Conservation (phyloP, 2,113 vertebrate species). For the Zeus faber region DNA sequence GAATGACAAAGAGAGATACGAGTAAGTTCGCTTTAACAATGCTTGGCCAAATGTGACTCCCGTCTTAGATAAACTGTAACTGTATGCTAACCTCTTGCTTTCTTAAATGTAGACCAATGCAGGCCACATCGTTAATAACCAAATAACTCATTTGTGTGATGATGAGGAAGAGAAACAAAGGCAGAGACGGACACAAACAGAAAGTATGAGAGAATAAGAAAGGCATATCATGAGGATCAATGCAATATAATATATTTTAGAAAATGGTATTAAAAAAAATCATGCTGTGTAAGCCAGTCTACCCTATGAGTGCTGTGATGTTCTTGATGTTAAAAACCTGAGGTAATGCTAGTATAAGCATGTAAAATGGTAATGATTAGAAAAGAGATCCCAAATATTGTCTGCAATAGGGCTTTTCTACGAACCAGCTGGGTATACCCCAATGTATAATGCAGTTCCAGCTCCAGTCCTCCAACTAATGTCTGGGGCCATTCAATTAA, state of each 20-base stretch:
- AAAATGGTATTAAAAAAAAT: not conserved
- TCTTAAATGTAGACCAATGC: slow-evolving; percentile 6
- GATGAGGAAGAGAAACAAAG: not conserved
- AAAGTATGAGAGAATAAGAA: not conserved
- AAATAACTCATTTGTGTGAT: no score
- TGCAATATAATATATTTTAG: not conserved
- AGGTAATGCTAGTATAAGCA: not conserved
- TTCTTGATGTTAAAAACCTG: not conserved
- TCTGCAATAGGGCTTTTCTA: slow-evolving; percentile 21
- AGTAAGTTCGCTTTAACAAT: slow-evolving; percentile 31
- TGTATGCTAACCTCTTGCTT: not conserved
- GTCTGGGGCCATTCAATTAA: slow-evolving; percentile 40
- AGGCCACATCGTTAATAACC: not conserved
- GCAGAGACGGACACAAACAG: not conserved
- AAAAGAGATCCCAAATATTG: slow-evolving; percentile 3
- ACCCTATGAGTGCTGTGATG: not conserved
- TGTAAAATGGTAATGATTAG: not conserved
- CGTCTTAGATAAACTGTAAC: slow-evolving; percentile 5
- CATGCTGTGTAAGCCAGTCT: not conserved
- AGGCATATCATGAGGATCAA: not conserved
- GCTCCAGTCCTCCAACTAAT: slow-evolving; percentile 20
- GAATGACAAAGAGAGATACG: not conserved
- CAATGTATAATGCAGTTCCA: slow-evolving; percentile 24
- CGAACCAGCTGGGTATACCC: slow-evolving; percentile 39
- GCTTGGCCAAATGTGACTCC: slow-evolving; percentile 10